Base-by-base conservation (phyloP, 2,888 invertebrate genomes). In the Noctua comes region DNA sequence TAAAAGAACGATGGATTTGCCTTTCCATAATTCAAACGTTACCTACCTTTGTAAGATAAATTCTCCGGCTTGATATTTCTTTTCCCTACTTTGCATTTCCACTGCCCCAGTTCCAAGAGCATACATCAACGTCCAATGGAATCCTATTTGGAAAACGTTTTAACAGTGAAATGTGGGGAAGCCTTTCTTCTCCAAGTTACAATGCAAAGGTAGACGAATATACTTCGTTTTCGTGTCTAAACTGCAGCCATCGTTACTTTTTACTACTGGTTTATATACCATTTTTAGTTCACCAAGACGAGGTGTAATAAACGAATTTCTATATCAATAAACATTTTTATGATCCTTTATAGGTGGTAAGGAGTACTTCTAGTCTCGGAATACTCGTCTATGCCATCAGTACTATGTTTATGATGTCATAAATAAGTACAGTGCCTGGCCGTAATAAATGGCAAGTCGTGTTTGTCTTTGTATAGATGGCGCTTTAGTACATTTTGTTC, bases 81-180 rank as follows among this genome's bases (percentile, higher is more conserved):
- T 65, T 77, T 64, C 48, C 59, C 73, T 78, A 75, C 74, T 81
- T 87, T 82, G 68, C 75, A 77, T 89, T 36, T 76, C 76, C 51
- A 31, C 62, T 80, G 88, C 27, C 71, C 89, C 51, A 87, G 71
- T 87, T 89, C 68, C 76, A 40, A 80, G 64, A 82, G 65, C 79
- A 82, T 88, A 82, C 76, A 84, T 87, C 77, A 79, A 77, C 70
- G 80, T 85, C 80, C 51, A 68, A 68, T 40, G 27, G 78, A 85
- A 87, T 80, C 86, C 86, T 87, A 82, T 87, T 73, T 82, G 79
- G 64, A 76, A 76, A 85, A 79, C 74, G 76, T 82, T 82, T 77
- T 66, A 69, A 51, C 82, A 21, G 43, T 84, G 70, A 77, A 80
- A 80, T 69, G 77, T 68, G 48, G 68, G 48, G 36, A 70, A 51